Evolutionary conservation across 2,113 vertebrate species (phyloP).

Genomic region (Rhodinocichla rosea): DNA sequence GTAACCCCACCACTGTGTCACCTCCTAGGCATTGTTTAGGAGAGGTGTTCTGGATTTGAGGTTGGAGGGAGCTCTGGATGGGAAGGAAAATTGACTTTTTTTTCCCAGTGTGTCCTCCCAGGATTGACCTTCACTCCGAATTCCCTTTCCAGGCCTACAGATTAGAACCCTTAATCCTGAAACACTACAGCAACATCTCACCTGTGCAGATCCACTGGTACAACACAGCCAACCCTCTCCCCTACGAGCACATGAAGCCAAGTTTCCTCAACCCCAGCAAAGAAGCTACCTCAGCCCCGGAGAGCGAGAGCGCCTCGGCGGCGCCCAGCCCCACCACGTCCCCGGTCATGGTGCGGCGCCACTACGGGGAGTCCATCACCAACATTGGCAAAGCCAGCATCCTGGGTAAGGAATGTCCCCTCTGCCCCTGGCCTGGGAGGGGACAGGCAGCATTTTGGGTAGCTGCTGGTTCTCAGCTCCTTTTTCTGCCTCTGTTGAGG

Average conservation of each 20-base stretch:
- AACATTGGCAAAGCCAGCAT: constrained; percentile 97
- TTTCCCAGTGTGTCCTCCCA: background rate
- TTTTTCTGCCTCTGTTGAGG: background rate
- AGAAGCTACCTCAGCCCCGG: constrained; percentile 84
- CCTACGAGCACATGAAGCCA: constrained; percentile 89
- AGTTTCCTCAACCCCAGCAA: constrained; percentile 88
- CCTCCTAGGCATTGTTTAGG: background rate
- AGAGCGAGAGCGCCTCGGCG: constrained; percentile 83
- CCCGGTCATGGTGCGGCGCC: constrained; percentile 84
- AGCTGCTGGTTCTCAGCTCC: background rate
- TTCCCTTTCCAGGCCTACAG: constrained; percentile 86
- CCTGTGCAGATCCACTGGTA: constrained; percentile 98
- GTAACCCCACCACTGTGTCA: fast-evolving
- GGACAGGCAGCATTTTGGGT: background rate
- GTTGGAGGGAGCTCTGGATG: background rate
- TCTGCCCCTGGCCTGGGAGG: background rate
- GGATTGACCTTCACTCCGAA: background rate
- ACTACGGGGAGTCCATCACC: constrained; percentile 97
- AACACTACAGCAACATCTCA: constrained; percentile 94
- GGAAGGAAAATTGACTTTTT: background rate
- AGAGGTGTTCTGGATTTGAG: background rate
- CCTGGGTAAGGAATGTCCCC: constrained; percentile 75
- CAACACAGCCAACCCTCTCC: constrained; percentile 86
- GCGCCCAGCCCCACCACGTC: constrained; percentile 90
- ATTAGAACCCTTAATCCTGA: constrained; percentile 93